These are phyloP conservation scores for Oreochromis mossambicus DNA, from an alignment of 2,797 vertebrate species.

Conservation along the genomic window DNA sequence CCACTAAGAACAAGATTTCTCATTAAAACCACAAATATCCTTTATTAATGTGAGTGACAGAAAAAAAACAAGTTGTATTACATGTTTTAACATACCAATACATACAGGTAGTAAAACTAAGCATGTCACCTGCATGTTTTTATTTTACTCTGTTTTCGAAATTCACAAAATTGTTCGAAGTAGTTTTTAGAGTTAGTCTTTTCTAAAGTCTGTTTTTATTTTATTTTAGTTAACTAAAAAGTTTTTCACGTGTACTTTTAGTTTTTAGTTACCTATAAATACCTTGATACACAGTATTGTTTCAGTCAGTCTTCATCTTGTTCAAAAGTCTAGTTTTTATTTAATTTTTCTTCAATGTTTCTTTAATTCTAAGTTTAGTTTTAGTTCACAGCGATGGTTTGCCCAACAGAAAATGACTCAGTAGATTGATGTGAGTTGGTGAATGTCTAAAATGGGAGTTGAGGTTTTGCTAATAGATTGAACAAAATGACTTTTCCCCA, in stretches of 20 bases:
- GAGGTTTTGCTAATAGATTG: background rate
- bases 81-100: accelerated
- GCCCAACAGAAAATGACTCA: background rate
- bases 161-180: background rate
- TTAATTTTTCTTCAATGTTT: background rate
- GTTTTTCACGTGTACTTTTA: background rate
- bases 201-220: background rate
- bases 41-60: background rate
- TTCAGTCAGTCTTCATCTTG: background rate
- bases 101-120: background rate
- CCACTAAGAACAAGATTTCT: background rate
- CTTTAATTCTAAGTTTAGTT: background rate
- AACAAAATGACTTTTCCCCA: background rate
- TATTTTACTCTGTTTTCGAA: background rate
- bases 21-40: background rate
- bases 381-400: background rate
- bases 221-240: background rate
- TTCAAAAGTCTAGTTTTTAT: background rate
- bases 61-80: background rate
- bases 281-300: background rate
- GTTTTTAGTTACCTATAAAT: background rate
- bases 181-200: background rate
- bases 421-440: background rate
- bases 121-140: background rate
- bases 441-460: background rate